Conservation (phyloP, 1,140 invertebrate species). For the Ctenoplectra terminalis region DNA sequence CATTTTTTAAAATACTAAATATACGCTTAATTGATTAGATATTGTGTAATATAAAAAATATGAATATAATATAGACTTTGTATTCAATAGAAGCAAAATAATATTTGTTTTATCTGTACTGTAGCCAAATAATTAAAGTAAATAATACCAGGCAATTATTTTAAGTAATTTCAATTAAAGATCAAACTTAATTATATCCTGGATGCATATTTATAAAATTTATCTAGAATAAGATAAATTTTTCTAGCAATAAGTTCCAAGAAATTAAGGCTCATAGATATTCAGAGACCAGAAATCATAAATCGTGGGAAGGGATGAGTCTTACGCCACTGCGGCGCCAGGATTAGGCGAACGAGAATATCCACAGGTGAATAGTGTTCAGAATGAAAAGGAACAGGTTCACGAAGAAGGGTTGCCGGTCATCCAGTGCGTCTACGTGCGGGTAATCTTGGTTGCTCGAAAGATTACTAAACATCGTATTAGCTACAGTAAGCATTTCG, state of each 20-base stretch:
- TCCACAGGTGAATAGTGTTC: conserved; percentile 35
- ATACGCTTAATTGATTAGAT: too few relatives aligned
- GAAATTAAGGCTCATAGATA: background rate
- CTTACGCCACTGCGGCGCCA: conserved; percentile 33
- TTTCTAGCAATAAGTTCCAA: background rate
- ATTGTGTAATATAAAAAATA: too few relatives aligned
- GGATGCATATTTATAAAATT: background rate
- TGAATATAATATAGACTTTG: too few relatives aligned
- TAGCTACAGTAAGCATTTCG: background rate
- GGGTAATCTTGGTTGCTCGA: background rate
- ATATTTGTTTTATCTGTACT: too few relatives aligned
- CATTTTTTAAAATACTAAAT: too few relatives aligned
- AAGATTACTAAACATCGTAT: background rate
- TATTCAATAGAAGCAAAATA: too few relatives aligned
- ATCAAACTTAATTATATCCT: background rate
- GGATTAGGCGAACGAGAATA: conserved; percentile 27
- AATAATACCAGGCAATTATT: too few relatives aligned
- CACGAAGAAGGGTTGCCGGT: conserved; percentile 1
- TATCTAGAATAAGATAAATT: background rate
- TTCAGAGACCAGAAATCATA: too few relatives aligned
- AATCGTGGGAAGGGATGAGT: background rate
- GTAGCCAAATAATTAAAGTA: too few relatives aligned
- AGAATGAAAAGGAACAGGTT: conserved; percentile 48
- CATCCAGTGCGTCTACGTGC: background rate
- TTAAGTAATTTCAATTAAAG: too few relatives aligned